Evolutionary conservation across 2,888 invertebrate genomes (phyloP).

Genomic region (Metallyticus violacea): DNA sequence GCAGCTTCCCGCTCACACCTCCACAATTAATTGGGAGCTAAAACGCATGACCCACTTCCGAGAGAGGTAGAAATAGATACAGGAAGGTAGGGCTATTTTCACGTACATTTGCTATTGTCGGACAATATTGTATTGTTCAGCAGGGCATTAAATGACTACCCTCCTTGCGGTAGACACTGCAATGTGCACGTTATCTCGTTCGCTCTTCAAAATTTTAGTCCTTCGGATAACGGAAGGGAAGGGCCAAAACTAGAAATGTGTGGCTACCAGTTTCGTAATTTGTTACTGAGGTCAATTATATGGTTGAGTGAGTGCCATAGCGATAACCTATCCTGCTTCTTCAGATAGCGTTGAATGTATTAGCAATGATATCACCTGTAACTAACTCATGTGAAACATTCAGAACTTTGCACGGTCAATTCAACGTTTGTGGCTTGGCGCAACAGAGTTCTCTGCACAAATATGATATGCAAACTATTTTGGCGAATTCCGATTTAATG

Average conservation of each 20-base stretch:
- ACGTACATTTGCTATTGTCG: not conserved
- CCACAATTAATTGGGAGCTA: not conserved
- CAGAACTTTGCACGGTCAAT: too few species aligned
- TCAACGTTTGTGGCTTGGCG: too few species aligned
- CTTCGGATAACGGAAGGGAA: not conserved
- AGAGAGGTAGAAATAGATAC: not conserved
- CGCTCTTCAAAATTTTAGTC: too few species aligned
- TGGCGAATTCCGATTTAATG: too few species aligned
- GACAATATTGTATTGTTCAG: not conserved
- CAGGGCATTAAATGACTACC: not conserved
- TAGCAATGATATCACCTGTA: too few species aligned
- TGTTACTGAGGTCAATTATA: not conserved
- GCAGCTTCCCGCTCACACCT: not conserved
- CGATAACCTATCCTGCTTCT: too few species aligned
- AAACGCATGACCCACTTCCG: not conserved
- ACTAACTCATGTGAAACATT: too few species aligned
- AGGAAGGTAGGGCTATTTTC: not conserved
- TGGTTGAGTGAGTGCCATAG: not conserved
- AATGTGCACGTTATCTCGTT: not conserved
- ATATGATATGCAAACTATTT: too few species aligned
- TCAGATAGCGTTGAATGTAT: too few species aligned
- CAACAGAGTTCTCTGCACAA: too few species aligned
- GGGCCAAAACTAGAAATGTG: too few species aligned
- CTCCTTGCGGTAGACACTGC: not conserved
- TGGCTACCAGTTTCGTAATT: not conserved